These are phyloP conservation scores for Cydia strobilella DNA, from an alignment of 1,140 invertebrate species.

Conservation along the genomic window DNA sequence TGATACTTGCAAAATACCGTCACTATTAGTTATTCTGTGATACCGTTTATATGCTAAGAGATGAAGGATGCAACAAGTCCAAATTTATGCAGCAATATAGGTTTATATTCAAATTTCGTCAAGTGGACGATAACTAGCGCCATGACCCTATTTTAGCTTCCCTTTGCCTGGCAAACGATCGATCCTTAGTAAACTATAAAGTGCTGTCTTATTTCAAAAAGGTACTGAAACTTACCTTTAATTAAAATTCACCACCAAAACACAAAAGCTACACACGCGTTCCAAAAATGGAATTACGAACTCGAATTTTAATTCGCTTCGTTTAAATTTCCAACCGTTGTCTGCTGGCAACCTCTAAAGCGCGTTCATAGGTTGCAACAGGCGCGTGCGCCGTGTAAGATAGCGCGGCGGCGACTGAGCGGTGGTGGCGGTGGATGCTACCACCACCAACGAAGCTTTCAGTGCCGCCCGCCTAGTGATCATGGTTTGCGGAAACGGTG, in stretches of 20 bases:
- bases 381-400: not conserved
- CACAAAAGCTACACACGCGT: slow-evolving; percentile 21
- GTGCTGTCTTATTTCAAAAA: no score
- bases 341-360: slow-evolving; percentile 21
- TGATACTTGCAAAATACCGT: no score
- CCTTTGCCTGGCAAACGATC: no score
- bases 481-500: no score
- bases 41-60: no score
- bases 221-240: not conserved
- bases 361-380: slow-evolving; percentile 15
- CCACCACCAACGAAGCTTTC: slow-evolving; percentile 1
- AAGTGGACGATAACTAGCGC: no score
- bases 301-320: slow-evolving; percentile 10
- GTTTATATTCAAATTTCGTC: no score
- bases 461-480: not conserved
- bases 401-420: slow-evolving; percentile 1
- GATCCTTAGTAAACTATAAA: no score
- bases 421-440: not conserved
- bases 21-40: no score
- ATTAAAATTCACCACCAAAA: slow-evolving; percentile 2
- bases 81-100: no score
- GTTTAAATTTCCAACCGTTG: not conserved
- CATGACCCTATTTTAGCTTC: no score
- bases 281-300: slow-evolving; percentile 2
- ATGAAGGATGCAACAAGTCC: no score